Evolutionary conservation across 2,797 vertebrate species (phyloP).

Genomic region (Anas capensis): DNA sequence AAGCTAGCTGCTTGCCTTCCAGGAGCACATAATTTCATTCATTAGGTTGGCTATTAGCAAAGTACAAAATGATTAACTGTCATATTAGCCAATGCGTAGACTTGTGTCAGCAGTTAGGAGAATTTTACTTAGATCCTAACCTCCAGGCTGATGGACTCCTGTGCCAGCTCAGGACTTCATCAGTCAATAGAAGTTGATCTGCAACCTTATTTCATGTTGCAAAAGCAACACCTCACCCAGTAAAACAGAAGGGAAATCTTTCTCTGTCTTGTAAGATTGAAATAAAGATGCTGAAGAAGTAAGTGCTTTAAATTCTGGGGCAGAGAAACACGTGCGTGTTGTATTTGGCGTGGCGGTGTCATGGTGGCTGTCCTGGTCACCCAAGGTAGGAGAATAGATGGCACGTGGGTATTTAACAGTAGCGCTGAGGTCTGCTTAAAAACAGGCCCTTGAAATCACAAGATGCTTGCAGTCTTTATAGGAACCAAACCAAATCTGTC

Average conservation of each 20-base stretch:
- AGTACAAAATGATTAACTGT: background rate
- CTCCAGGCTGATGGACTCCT: background rate
- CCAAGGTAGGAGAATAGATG: background rate
- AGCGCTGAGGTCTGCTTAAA: background rate
- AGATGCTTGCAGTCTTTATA: background rate
- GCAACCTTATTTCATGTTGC: background rate
- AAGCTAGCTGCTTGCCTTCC: background rate
- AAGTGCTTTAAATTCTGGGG: background rate
- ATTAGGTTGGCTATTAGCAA: background rate
- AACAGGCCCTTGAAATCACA: background rate
- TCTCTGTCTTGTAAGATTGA: background rate
- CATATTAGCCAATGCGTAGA: background rate
- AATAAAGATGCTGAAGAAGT: background rate
- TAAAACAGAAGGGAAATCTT: background rate
- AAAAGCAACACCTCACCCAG: background rate
- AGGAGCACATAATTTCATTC: background rate
- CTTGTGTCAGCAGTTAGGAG: background rate
- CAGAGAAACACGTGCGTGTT: accelerated
- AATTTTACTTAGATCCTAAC: background rate
- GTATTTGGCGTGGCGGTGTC: background rate
- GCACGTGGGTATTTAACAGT: background rate
- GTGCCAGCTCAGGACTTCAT: background rate
- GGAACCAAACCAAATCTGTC: background rate
- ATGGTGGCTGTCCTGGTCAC: background rate
- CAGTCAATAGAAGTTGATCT: background rate